Conservation (phyloP, 2,113 vertebrate genomes). For the Mixornis gularis region DNA sequence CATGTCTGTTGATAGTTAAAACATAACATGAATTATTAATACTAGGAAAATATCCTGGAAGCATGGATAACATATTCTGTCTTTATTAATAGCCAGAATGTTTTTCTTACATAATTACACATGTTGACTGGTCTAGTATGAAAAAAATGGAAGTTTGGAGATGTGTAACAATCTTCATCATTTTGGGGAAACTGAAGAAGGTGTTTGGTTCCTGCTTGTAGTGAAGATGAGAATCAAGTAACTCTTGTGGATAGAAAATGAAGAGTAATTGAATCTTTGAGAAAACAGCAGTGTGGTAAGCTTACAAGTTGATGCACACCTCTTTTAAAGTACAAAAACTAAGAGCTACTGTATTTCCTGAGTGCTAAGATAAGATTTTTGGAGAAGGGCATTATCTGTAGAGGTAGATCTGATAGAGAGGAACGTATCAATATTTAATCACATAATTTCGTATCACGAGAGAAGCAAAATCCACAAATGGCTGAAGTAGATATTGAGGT, state of each 20-base stretch:
- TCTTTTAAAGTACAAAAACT: conserved; percentile 14
- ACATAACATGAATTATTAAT: background rate
- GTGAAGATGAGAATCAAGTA: conserved; percentile 57
- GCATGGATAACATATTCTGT: background rate
- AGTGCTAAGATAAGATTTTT: conserved; percentile 45
- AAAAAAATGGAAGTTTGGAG: background rate
- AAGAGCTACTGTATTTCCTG: conserved; percentile 37
- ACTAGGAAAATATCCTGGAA: background rate
- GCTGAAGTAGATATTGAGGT: background rate
- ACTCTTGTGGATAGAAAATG: conserved; percentile 56
- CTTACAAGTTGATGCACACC: background rate
- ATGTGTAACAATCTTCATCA: background rate
- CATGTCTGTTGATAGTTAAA: background rate
- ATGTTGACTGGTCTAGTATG: conserved; percentile 3
- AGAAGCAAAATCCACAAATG: background rate
- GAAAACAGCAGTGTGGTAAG: conserved; percentile 44
- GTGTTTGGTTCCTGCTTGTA: conserved; percentile 57
- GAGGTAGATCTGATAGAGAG: background rate
- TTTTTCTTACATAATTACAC: background rate
- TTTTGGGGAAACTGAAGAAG: conserved; percentile 46
- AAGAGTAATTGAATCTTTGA: conserved; percentile 33
- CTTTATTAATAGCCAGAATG: conserved; percentile 6
- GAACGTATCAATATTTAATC: conserved; percentile 3
- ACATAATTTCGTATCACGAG: background rate
- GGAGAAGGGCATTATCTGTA: conserved; percentile 5